Evolutionary conservation across 2,888 invertebrate genomes (phyloP), one percentile per base, ranked within the genome.

Genomic region (Lomographa bimaculata): DNA sequence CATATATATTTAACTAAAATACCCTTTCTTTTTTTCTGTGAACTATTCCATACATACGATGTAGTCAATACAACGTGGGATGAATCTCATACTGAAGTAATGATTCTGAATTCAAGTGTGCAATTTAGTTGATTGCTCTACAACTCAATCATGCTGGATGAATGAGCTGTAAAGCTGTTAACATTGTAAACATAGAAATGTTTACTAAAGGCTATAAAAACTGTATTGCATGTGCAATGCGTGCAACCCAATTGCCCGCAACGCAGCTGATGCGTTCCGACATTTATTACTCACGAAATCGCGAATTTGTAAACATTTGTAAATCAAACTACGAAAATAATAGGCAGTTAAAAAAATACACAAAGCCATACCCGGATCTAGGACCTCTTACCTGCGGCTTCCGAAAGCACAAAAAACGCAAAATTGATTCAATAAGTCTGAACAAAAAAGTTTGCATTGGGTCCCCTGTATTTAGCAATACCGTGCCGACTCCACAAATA

Each of bases 351-450:
- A 41, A 41, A 41, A 41, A 30, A 36, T 16, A 23, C 23, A 36
- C 78, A 85, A 86, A 73, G 68, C 64, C 44, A 59, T 53, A 72
- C 80, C 83, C 87, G 89, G 87, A 87, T 87, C 86, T 85, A 79
- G 78, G 67, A 67, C 59, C 71, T 78, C 80, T 58, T 87, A 87
- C 87, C 89, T 87, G 87, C 81, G 84, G 86, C 86, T 89, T 89
- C 87, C 87, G 87, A 87, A 84, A 77, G 69, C 69, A 65, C 78
- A 85, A 87, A 85, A 87, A 86, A 79, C 60, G 40, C 57, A 64
- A 78, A 84, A 83, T 82, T 81, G 79, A 84, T 81, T 82, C 83
- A 82, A 75, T 76, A 70, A 76, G 66, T 63, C 64, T 61, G 47
- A 67, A 70, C 75, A 86, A 85, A 87, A 86, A 84, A 71, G 64